A percentile compares a stretch with the other conserved stretches of the same genome.
These are phyloP conservation scores for Prunella himalayana DNA, from an alignment of 2,113 vertebrate species.

Conservation along the genomic window DNA sequence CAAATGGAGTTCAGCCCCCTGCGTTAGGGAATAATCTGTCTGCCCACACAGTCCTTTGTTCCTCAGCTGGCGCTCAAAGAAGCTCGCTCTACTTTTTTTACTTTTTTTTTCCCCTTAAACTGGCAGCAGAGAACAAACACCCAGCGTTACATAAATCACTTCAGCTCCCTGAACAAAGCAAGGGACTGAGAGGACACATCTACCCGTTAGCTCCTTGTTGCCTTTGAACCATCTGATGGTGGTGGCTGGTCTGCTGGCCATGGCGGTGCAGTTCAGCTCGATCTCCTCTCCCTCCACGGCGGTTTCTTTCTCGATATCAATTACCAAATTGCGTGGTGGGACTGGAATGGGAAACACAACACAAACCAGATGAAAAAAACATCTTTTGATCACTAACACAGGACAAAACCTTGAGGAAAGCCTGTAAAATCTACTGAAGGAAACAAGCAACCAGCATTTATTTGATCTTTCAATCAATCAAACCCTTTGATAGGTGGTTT, in stretches of 20 bases:
- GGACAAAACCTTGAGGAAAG: neutral
- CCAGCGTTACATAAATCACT: neutral
- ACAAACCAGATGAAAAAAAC: neutral
- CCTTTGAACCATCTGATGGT: constrained; percentile 96
- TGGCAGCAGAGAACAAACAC: neutral
- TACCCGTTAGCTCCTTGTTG: constrained; percentile 89
- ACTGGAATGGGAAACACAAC: constrained; percentile 69
- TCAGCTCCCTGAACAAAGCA: neutral
- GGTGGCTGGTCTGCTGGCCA: constrained; percentile 93
- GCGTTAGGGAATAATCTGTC: neutral
- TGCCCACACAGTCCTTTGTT: neutral
- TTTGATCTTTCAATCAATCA: neutral
- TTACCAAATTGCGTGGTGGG: constrained; percentile 89
- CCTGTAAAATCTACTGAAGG: neutral
- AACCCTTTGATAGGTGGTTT: neutral
- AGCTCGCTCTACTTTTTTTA: neutral
- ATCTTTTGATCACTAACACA: neutral
- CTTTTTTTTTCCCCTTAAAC: neutral
- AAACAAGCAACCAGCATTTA: neutral
- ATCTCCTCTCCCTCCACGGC: constrained; percentile 94
- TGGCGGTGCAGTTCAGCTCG: constrained; percentile 93
- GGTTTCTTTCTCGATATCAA: constrained; percentile 90
- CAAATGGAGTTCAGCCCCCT: neutral
- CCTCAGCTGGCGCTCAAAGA: neutral
- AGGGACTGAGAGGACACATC: neutral